Evolutionary conservation across 2,888 invertebrate species (phyloP).

Genomic region (Anagyrus pseudococci): DNA sequence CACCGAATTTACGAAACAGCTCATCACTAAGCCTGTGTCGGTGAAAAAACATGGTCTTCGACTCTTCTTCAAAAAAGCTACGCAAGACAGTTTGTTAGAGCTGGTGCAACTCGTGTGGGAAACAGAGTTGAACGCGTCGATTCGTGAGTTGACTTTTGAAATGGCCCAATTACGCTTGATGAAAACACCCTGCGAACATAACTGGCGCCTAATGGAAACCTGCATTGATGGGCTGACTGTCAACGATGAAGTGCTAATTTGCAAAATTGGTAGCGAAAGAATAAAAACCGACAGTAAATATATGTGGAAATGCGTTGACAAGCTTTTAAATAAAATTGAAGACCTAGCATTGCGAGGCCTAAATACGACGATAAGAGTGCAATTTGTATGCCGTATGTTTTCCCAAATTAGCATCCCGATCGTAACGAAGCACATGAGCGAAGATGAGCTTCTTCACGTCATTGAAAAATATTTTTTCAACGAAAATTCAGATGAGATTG

Average conservation of each 20-base stretch:
- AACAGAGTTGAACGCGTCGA: constrained; percentile 43
- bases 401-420: background rate
- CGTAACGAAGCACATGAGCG: constrained; percentile 26
- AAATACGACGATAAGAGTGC: fast-evolving
- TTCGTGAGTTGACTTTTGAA: constrained; percentile 41
- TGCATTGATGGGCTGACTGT: constrained; percentile 37
- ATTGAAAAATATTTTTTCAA: constrained; percentile 45
- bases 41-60: constrained; percentile 53
- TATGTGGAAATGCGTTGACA: constrained; percentile 39
- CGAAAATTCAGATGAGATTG: constrained; percentile 1
- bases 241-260: constrained; percentile 36
- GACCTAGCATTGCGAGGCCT: constrained; percentile 10
- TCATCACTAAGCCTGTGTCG: constrained; percentile 46
- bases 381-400: background rate
- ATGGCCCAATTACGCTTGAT: background rate
- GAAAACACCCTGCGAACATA: constrained; percentile 25
- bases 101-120: constrained; percentile 42
- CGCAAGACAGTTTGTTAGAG: constrained; percentile 30
- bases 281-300: constrained; percentile 38
- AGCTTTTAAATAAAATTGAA: constrained; percentile 38
- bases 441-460: constrained; percentile 42
- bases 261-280: background rate
- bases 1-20: constrained; percentile 40
- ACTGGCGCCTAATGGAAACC: constrained; percentile 40
- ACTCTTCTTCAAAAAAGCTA: constrained; percentile 42